Base-by-base conservation (phyloP, 1,140 invertebrate species). In the Leguminivora glycinivorella region DNA sequence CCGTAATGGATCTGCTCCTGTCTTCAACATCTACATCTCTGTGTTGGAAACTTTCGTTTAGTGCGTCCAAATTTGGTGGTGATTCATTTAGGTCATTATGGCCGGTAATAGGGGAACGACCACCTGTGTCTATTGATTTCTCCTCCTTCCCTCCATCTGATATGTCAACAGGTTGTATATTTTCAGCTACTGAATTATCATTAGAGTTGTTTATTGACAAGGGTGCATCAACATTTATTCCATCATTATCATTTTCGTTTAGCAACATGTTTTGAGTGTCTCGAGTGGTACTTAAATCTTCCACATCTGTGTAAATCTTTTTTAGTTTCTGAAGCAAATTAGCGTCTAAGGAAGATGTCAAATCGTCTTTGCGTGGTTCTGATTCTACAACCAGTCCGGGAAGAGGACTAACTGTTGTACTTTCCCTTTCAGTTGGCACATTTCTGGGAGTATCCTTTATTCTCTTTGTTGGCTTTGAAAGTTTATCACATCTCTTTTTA, bases 301-400 rank as follows among this genome's bases (percentile, higher is more conserved):
- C 43, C 2, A 63, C 73, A 19, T 72, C 73, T 63, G 76, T 69
- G 26, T 75, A 79, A 40, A 83, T 80, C 40, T 83, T 81, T 69
- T 83, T 81, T 6, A 88, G 72, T 71, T 83, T 83, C 12, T 84
- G 74, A 4, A 85, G 12, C 56, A 84, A 76, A 14, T 63, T 43
- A 2, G 67, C 69, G 0, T 73, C 69, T 2, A 83, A 34, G 9
- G 80, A 81, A 75, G 84, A 81, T 40, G 82, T 74, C 14, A 14
- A 22, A 17, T 72, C 68, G 5, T 84, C 70, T 26, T 73, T 71
- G 2, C 22, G 29, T 12, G 40, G 12, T 4, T 71, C 72, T 25
- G 75, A 69, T 78, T 90, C 88, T 7, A 88, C 75, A 4, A 84
- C 47, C 7, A 90, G 72, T 34, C 73, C 82, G 4, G 88, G 86